Evolutionary conservation across 2,888 invertebrate genomes (phyloP).

Genomic region (Reticulitermes lucifugus): DNA sequence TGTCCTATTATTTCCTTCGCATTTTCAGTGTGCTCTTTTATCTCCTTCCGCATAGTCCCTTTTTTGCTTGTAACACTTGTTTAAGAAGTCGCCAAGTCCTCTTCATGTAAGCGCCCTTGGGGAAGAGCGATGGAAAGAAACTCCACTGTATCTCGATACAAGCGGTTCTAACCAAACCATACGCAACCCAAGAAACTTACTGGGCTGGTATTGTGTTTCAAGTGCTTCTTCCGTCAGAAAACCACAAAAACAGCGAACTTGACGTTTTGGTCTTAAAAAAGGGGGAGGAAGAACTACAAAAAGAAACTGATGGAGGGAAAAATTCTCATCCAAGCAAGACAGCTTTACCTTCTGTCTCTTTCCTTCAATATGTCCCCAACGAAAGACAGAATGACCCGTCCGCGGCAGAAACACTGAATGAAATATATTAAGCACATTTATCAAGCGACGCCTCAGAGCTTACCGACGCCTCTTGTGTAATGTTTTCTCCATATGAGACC

Average conservation of each 20-base stretch:
- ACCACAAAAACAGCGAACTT: background rate
- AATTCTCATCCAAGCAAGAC: background rate
- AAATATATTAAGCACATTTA: background rate
- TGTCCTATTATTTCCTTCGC: background rate
- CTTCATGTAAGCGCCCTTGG: background rate
- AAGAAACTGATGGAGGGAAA: background rate
- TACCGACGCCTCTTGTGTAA: background rate
- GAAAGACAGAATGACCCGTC: background rate
- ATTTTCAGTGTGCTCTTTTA: background rate
- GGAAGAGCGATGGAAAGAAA: background rate
- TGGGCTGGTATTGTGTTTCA: constrained; percentile 2
- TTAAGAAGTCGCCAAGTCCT: background rate
- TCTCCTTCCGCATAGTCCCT: background rate
- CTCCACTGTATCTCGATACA: background rate
- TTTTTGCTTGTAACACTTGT: background rate
- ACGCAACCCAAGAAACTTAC: background rate
- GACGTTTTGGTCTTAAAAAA: background rate
- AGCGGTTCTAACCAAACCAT: background rate
- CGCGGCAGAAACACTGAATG: background rate
- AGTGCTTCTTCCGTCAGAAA: background rate
- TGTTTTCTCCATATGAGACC: background rate
- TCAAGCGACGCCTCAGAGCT: background rate
- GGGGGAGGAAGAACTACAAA: background rate
- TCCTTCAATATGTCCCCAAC: background rate
- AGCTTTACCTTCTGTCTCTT: background rate